Evolutionary conservation across 2,797 vertebrate species (phyloP), one percentile per base, ranked within the genome.

Genomic region (Pseudochromis fuscus): DNA sequence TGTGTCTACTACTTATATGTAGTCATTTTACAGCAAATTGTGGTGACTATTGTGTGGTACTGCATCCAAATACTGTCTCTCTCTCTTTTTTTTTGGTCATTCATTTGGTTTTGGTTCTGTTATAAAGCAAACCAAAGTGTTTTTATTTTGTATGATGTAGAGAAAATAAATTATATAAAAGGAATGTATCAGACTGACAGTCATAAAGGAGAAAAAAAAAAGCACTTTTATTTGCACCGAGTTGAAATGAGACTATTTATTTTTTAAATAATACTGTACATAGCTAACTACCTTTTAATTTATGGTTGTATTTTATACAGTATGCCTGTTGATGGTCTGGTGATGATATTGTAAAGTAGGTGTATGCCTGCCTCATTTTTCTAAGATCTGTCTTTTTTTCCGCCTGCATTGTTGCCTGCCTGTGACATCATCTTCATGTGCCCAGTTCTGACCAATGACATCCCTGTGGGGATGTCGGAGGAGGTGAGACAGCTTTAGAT

Each of bases 71-170:
- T 69, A 62, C 65, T 19, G 11, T 76, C 40, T 44, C 33, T 35
- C 33, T 49, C 59, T 63, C 59, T 70, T 40, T 45, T 30, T 67
- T 67, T 64, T 28, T 27, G 50, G 21, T 77, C 21, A 73, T 68
- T 67, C 52, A 66, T 83, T 76, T 72, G 4, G 59, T 77, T 83
- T 86, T 60, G 44, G 57, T 72, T 89, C 67, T 37, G 46, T 90
- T 90, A 89, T 78, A 75, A 90, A 92, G 89, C 72, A 90, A 94
- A 94, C 91, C 91, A 94, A 94, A 94, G 92, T 91, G 88, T 93
- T 88, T 86, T 89, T 88, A 82, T 88, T 87, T 85, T 85, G 44
- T 82, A 85, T 60, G 81, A 88, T 28, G 63, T 65, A 65, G 48
- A 87, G 66, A 78, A 81, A 78, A 80, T 45, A 35, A 45, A 65